Evolutionary conservation across 1,140 invertebrate species (phyloP), one percentile per base, ranked within the genome.

Genomic region (Augochlora pura): DNA sequence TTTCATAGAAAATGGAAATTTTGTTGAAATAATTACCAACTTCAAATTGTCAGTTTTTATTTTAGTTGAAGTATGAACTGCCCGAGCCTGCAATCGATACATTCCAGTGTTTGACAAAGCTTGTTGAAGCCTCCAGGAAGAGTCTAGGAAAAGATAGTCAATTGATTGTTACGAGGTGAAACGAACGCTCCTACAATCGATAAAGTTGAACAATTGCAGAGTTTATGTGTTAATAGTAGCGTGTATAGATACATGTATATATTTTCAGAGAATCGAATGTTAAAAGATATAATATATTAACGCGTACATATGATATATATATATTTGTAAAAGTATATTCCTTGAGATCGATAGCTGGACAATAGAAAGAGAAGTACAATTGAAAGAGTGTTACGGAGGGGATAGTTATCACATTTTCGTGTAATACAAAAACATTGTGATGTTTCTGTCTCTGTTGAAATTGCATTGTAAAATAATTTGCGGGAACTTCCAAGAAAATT

Each of bases 321-420:
- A 54, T 77, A 18, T 39, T 18, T 63, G 9, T 69, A 54, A 25
- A 63, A 71, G 14, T 69, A 23, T 63, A 38, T 77, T 25, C 21
- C 42, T 59, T 12, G 27, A 27, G 16, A 27, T 27, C 16, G 23
- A 62, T 69, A 62, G 9, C 25, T n/a, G 23, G 39, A 62, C 16
- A 23, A 46, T 27, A 46, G 52, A 38, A 54, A 38, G 25, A 32
- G 38, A 65, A 23, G 63, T 65, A 66, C 64, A 72, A 63, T 72
- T 49, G 1, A 0, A 32, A 14, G 38, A 32, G 42, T 49, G 12
- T 77, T 65, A 42, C 12, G 9, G n/a, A 2, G 25, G 52, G 10
- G 23, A 77, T 72, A 54, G 68, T 72, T 71, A 32, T 9, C 49
- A 18, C 62, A 71, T 54, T n/a, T 64, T 21, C n/a, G 57, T 78